Evolutionary conservation across 1,140 invertebrate genomes (phyloP).

Genomic region (Lineus longissimus): DNA sequence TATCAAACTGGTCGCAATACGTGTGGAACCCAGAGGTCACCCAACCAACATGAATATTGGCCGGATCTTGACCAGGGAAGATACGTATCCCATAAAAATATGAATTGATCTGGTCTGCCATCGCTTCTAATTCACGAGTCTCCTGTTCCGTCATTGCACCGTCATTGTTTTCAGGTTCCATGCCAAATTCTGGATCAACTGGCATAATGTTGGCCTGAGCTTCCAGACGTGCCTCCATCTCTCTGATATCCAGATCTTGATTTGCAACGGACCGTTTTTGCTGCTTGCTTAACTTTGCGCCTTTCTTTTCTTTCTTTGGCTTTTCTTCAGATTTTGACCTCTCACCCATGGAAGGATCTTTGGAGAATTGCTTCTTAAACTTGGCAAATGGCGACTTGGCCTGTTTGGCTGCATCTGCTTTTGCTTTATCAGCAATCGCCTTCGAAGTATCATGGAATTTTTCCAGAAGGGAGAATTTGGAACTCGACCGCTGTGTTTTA

Average conservation of each 20-base stretch:
- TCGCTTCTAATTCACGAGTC: conserved; percentile 41
- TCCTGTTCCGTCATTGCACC: conserved; percentile 35
- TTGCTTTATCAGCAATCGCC: background rate
- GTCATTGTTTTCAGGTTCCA: conserved; percentile 38
- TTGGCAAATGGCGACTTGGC: conserved; percentile 1
- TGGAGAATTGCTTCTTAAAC: background rate
- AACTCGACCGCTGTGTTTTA: conserved; percentile 26
- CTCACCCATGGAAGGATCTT: no score
- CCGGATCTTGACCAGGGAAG: conserved; percentile 93
- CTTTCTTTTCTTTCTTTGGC: no score
- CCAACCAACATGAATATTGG: conserved; percentile 91
- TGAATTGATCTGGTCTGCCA: conserved; percentile 88
- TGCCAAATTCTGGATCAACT: conserved; percentile 20
- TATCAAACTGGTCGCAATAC: conserved; percentile 85
- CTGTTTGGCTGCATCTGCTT: background rate
- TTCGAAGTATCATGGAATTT: conserved; percentile 20
- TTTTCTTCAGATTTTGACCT: no score
- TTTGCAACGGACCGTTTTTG: no score
- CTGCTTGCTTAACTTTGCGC: no score
- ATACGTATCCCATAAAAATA: conserved; percentile 92
- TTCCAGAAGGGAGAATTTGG: conserved; percentile 44
- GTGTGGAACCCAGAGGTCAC: conserved; percentile 92
- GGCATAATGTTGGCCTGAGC: conserved; percentile 7
- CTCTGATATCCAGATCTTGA: background rate
- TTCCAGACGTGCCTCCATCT: background rate